These are phyloP conservation scores for Pelecanoides urinatrix DNA, from an alignment of 2,113 vertebrate genomes.

Conservation along the genomic window DNA sequence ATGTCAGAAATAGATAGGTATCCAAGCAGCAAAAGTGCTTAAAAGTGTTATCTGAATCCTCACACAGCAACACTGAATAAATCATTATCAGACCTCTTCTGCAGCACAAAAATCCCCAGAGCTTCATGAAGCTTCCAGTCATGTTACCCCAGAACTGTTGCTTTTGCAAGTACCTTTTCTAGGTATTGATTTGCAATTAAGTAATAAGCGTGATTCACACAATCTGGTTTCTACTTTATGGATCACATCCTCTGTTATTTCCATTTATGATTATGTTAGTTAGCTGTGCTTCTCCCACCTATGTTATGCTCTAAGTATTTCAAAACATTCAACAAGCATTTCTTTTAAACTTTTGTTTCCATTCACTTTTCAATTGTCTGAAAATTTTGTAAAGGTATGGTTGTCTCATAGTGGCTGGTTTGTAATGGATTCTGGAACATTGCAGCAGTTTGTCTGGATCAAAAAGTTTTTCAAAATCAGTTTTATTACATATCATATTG, in stretches of 20 bases:
- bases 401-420: background rate
- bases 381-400: background rate
- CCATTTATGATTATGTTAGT: background rate
- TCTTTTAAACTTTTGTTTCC: background rate
- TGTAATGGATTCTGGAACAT: background rate
- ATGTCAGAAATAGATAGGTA: background rate
- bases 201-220: background rate
- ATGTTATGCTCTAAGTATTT: background rate
- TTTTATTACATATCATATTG: background rate
- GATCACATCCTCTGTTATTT: background rate
- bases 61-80: background rate
- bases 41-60: background rate
- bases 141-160: background rate
- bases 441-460: background rate
- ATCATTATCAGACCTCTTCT: background rate
- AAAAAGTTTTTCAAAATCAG: background rate
- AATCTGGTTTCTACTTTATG: background rate
- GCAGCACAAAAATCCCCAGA: background rate
- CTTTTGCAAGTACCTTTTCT: background rate
- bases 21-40: background rate
- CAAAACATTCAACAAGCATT: background rate
- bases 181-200: background rate
- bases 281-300: background rate
- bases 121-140: background rate
- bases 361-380: background rate